Base-by-base conservation (phyloP, 2,797 vertebrate genomes). In the Basileuterus tristriatus region DNA sequence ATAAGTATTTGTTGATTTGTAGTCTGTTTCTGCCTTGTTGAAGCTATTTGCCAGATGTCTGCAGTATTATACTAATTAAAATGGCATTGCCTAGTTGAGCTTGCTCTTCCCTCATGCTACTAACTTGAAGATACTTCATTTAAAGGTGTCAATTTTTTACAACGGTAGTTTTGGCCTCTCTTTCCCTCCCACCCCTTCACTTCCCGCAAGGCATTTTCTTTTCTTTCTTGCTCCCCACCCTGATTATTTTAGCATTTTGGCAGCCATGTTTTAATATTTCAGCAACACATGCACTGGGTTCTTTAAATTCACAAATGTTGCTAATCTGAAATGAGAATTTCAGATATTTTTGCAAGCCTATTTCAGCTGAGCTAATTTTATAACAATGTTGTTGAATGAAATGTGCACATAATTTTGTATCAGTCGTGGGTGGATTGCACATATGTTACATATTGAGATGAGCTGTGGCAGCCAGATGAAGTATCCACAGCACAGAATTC, bases 1-100 rank as follows among this genome's bases (percentile, higher is more conserved):
- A 98, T 95, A 97, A 98, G 98, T 98, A 98, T 98, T 98, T 97
- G 93, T 96, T 97, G 95, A 97, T 98, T 90, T 4, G 76, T 95
- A 94, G 30, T 94, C 90, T 92, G 90, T 96, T 88, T 97, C 96
- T 95, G 96, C 97, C 97, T 97, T 96, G 87, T 97, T 93, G 95
- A 94, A 97, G 94, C 95, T 97, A 85, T 97, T 97, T 97, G 97
- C 96, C 96, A 95, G 96, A 93, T 97, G 97, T 97, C 87, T 97
- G 95, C 94, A 94, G 55, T 96, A 95, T 94, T 97, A 94, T 26
- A 94, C 95, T 97, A 97, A 97, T 97, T 95, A 96, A 97, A 97
- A 97, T 97, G 96, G 91, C 96, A 97, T 97, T 96, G 95, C 94
- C 85, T 97, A 94, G 80, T 95, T 95, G 67, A 97, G 95, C 97